Conservation (phyloP, 2,888 invertebrate genomes). For the Chymomyza procnemis region DNA sequence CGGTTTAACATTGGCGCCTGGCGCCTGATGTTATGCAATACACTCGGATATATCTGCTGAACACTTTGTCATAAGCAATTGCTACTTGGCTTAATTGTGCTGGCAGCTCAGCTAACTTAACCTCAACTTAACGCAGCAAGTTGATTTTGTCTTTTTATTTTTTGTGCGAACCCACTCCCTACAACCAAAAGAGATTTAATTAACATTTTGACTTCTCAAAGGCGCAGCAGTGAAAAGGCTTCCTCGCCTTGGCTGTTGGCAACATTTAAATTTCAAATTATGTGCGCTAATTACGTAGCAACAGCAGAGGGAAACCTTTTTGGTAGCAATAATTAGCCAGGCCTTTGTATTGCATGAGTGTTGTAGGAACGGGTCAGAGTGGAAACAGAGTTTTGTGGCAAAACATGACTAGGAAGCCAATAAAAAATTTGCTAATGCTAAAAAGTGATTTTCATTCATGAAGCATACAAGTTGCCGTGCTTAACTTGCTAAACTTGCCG, state of each 20-base stretch:
- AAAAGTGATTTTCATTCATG: background rate
- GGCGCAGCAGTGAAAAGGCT: conserved; percentile 53
- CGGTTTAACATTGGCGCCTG: conserved; percentile 66
- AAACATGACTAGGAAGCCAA: background rate
- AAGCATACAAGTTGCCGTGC: too few species aligned
- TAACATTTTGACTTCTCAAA: conserved; percentile 57
- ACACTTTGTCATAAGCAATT: conserved; percentile 63
- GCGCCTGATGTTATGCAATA: background rate
- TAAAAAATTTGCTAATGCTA: background rate
- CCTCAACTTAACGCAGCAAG: conserved; percentile 23
- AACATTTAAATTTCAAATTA: conserved; percentile 73
- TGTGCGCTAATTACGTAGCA: conserved; percentile 65
- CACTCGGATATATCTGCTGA: conserved; percentile 26
- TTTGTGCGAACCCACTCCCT: conserved; percentile 4
- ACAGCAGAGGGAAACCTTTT: conserved; percentile 50
- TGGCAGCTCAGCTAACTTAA: conserved; percentile 43
- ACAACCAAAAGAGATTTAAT: conserved; percentile 50
- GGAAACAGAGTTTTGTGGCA: background rate
- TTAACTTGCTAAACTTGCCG: background rate
- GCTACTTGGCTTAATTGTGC: conserved; percentile 54
- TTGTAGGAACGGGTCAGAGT: background rate
- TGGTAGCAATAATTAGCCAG: conserved; percentile 61
- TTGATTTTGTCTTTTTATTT: conserved; percentile 8
- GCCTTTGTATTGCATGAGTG: conserved; percentile 49
- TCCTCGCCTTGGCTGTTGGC: conserved; percentile 63